Conservation (phyloP, 2,113 vertebrate genomes). For the Tyto alba region DNA sequence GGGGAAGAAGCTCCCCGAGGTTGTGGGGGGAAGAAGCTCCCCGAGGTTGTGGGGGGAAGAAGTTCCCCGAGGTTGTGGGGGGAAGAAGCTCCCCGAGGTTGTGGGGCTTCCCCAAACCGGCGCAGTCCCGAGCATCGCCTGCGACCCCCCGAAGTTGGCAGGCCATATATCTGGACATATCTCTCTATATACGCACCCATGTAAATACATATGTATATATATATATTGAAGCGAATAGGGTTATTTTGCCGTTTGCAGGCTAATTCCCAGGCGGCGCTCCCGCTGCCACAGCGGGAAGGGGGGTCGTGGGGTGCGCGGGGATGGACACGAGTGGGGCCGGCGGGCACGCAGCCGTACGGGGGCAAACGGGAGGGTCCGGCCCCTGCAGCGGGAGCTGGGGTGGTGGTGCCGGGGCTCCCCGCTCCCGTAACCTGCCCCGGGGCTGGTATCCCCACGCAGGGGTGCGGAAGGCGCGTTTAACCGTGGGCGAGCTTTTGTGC, state of each 20-base stretch:
- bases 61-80: not conserved
- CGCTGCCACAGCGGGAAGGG: not conserved
- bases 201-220: rapidly evolving
- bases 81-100: not conserved
- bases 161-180: rapidly evolving
- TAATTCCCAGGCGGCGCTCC: not conserved
- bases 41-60: not conserved
- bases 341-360: not conserved
- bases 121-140: not conserved
- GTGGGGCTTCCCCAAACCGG: not conserved
- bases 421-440: rapidly evolving
- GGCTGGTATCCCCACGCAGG: rapidly evolving
- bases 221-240: not conserved
- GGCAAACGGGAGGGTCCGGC: rapidly evolving
- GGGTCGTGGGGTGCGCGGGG: not conserved
- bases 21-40: not conserved
- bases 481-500: not conserved
- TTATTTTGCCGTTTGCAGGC: not conserved
- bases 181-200: rapidly evolving
- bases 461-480: rapidly evolving
- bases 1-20: not conserved
- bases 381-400: not conserved
- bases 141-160: not conserved
- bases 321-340: not conserved
- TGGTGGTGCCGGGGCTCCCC: not conserved